phyloP scores from a whole-genome alignment of 2,888 invertebrate genomes.

The Julus scanicus region DNA sequence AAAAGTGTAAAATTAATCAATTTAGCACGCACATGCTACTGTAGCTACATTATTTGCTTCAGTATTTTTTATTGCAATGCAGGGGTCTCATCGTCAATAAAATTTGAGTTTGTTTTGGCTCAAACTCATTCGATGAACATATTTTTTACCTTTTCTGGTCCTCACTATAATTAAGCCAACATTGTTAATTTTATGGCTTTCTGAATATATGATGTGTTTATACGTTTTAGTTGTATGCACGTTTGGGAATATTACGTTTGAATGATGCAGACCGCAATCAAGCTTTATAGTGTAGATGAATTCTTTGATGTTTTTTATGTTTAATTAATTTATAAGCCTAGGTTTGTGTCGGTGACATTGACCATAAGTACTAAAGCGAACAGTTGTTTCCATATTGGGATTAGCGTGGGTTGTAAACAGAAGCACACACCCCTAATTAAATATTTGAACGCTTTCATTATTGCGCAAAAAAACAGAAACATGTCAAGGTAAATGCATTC shows the following conservation, averaged over 20 bases:
- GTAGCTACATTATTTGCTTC: too few species aligned
- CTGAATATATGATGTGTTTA: not conserved
- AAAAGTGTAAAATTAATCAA: too few species aligned
- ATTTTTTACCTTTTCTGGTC: not conserved
- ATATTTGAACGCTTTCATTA: conserved; percentile 6
- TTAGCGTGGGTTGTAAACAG: not conserved
- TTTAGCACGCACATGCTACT: too few species aligned
- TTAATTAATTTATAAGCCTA: not conserved
- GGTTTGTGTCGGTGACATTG: not conserved
- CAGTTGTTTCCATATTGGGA: not conserved
- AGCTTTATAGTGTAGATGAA: not conserved
- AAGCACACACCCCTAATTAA: not conserved
- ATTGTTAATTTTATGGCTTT: not conserved
- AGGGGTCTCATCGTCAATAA: not conserved
- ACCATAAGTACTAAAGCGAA: not conserved
- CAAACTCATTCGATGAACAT: not conserved
- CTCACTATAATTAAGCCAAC: not conserved
- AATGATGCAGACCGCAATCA: not conserved
- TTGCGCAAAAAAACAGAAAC: not conserved
- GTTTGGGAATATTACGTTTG: not conserved
- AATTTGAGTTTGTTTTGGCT: not conserved
- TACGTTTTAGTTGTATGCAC: not conserved
- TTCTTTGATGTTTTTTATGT: conserved; percentile 25
- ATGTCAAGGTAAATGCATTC: not conserved
- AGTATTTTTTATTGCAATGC: too few species aligned